Percentiles rank a stretch among this genome's conserved stretches.
phyloP scores from a whole-genome alignment of 2,113 vertebrate genomes.

The Pedionomus torquatus region DNA sequence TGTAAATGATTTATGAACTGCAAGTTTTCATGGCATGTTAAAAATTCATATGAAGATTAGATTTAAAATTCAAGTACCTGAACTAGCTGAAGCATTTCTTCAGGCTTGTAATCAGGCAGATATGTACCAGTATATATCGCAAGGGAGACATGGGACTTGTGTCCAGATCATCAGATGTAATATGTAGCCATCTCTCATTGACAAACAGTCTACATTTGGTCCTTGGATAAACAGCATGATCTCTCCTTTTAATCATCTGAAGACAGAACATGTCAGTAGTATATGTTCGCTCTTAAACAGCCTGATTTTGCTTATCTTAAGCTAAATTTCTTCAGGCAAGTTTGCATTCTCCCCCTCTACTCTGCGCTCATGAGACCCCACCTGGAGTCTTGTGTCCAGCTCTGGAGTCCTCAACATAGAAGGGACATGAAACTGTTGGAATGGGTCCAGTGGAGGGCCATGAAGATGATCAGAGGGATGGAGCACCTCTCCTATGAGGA shows the following conservation, averaged over 20 bases:
- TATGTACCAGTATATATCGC: not conserved
- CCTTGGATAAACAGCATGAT: not conserved
- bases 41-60: constrained; percentile 1
- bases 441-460: too few species aligned
- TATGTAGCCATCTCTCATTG: not conserved
- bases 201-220: not conserved
- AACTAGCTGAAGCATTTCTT: not conserved
- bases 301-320: not conserved
- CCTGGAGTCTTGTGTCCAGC: too few species aligned
- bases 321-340: not conserved
- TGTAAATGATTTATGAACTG: not conserved
- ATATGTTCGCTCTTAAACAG: not conserved
- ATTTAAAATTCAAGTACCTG: not conserved
- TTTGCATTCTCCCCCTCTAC: too few species aligned
- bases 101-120: not conserved
- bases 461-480: too few species aligned
- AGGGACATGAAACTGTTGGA: too few species aligned
- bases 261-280: not conserved
- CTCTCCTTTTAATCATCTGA: not conserved
- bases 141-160: not conserved
- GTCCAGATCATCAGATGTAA: not conserved
- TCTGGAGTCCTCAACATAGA: too few species aligned
- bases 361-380: too few species aligned
- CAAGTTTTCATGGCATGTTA: not conserved
- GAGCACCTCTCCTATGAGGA: too few species aligned